Evolutionary conservation across 2,797 vertebrate genomes (phyloP).

Genomic region (Pseudochromis fuscus): DNA sequence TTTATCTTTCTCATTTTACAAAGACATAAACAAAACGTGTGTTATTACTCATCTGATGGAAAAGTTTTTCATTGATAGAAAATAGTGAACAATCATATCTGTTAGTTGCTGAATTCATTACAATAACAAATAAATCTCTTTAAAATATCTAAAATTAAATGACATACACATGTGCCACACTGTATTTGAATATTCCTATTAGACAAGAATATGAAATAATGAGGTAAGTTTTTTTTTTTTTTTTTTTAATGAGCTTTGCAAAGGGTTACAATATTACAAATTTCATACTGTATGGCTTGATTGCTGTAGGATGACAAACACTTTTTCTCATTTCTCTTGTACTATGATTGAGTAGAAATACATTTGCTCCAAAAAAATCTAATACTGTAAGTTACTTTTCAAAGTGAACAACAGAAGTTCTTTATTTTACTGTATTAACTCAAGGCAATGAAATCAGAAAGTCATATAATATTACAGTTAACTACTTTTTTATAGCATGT

Average conservation of each 20-base stretch:
- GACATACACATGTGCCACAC: background rate
- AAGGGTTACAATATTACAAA: background rate
- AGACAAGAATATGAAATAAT: no score
- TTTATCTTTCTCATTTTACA: background rate
- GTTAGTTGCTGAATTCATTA: background rate
- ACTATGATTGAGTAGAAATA: background rate
- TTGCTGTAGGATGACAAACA: no score
- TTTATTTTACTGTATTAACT: background rate
- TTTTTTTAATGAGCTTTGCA: no score
- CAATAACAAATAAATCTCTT: background rate
- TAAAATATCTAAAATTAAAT: background rate
- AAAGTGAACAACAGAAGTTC: constrained; percentile 17
- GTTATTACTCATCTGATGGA: background rate
- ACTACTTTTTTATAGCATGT: no score
- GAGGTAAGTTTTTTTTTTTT: no score
- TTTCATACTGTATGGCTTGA: no score
- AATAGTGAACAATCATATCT: background rate
- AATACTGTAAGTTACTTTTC: background rate
- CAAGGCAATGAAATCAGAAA: background rate
- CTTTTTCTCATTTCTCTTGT: no score
- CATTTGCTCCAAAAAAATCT: background rate
- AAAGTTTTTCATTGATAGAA: background rate
- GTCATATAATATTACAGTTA: background rate
- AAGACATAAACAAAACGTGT: background rate
- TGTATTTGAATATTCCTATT: no score